Base-by-base conservation (phyloP, 2,797 vertebrate species). In the Schizopygopsis pylzovi region DNA sequence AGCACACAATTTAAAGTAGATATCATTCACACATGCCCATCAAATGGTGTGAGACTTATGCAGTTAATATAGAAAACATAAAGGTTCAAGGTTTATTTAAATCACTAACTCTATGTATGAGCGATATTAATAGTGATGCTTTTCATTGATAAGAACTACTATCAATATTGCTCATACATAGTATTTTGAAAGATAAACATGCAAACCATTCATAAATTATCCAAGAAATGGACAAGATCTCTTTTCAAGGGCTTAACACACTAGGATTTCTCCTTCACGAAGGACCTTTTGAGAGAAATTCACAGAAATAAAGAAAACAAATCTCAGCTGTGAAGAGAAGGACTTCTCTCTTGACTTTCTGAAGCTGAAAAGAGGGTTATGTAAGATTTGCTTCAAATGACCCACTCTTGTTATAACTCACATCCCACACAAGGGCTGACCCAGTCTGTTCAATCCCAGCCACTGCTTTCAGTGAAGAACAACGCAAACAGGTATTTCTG, bases 371-470 rank as follows among this genome's bases (percentile, higher is more conserved):
- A 88, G 85, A 41, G 84, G 61, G 86, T 90, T 88, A 88, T 86
- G 87, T 84, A 90, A 86, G 82, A 79, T 85, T 82, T 87, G 86
- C 86, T 90, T 88, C 81, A 61, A 81, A 81, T 88, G 83, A 79
- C 83, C 87, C 87, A 87, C 83, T 87, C 88, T 81, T 76, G 85
- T 83, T 89, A 82, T 84, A 88, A 87, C 89, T 85, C 80, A 33
- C 87, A 65, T 82, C 90, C 89, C 87, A 90, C 89, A 85, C 33
- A 20, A 81, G 86, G 87, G 86, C 87, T 85, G 86, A 89, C 89
- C 89, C 87, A 84, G 88, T 89, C 88, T 89, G 85, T 87, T 85
- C 75, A 87, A 83, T 87, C 63, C 77, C 86, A 85, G 88, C 84
- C 75, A 59, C 82, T 63, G 84, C 59, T 56, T 87, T 82, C 41